Evolutionary conservation across 2,113 vertebrate species (phyloP), one percentile per base, ranked within the genome.

Genomic region (Cebus imitator): DNA sequence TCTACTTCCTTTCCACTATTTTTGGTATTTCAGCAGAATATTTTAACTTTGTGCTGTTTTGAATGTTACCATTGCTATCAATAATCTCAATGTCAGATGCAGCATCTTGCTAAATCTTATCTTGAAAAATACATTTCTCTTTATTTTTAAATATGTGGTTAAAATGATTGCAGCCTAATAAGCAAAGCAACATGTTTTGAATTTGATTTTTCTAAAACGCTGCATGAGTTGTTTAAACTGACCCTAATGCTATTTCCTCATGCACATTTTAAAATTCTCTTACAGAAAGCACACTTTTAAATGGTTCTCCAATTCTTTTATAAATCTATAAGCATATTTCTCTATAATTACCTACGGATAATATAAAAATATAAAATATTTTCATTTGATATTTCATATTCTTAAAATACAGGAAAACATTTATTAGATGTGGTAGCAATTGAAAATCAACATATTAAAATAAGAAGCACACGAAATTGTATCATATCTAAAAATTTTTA

Each of bases 61-160:
- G 97, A 98, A 98, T 96, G 98, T 98, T 97, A 97, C 96, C 95
- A 92, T 68, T 21, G 27, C 96, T 86, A 95, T 98, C 98, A 98
- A 98, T 96, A 98, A 98, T 97, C 73, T 23, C 94, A 25, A 20
- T 83, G 91, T 88, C 95, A 97, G 76, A 83, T 66, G 82, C 79
- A 96, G 32, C 76, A 81, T 89, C 90, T 70, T 86, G 81, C 90
- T 70, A 66, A 9, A 79, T 61, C 89, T 93, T 96, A 88, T 80
- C 30, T 85, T 94, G 96, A 91, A 95, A 82, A 95, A 97, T 90
- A 92, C 68, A 92, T 96, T 87, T 50, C 95, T 94, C 45, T 97
- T 97, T 95, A 93, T 96, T 95, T 97, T 96, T 94, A 18, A 95
- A 91, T 91, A 20, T 87, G 83, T 61, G 66, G 96, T 94, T 97